Evolutionary conservation across 2,797 vertebrate species (phyloP), one percentile per base, ranked within the genome.

Genomic region (Chaunax sp.): DNA sequence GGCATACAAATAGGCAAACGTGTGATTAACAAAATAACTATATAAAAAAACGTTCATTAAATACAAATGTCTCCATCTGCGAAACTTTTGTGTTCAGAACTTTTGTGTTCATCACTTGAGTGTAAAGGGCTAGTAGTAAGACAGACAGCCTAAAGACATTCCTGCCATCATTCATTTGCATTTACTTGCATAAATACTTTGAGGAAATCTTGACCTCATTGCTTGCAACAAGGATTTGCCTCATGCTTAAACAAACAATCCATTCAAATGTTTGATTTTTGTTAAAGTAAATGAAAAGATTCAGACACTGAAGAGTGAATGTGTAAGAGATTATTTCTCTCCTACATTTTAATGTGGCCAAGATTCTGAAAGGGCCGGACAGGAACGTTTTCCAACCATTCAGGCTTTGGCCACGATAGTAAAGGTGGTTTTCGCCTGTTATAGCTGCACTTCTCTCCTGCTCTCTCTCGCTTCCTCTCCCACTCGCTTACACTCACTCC

Each of bases 401-500:
- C 73, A 80, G 76, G 79, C 74, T 85, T 63, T 33, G 65, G 72
- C 85, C 82, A 64, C n/a, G n/a, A 61, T 28, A 75, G 79, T 64
- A 63, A 64, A 67, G 71, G 71, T 58, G 45, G n/a, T 7, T 64
- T n/a, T 72, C 50, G 68, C 38, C 68, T 60, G 70, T 78, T 86
- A 20, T 46, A 79, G 33, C 73, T 63, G 78, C 51, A 45, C 63
- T 67, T 61, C 85, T 84, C 66, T 67, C 61, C 50, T 75, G 76
- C 72, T 58, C 72, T 77, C 75, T 85, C 66, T 10, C 44, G 77
- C 83, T 85, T 76, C 83, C 86, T 82, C 86, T 85, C 77, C 84
- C 87, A 83, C 87, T 85, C 77, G 25, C 80, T 78, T 69, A 78
- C 87, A 78, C 83, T 88, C 73, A 78, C 84, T 84, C 82, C 81